A percentile compares a stretch with the other conserved stretches of the same genome.
These are phyloP conservation scores for Drosophila insularis DNA, from an alignment of 1,140 invertebrate genomes.

Conservation along the genomic window DNA sequence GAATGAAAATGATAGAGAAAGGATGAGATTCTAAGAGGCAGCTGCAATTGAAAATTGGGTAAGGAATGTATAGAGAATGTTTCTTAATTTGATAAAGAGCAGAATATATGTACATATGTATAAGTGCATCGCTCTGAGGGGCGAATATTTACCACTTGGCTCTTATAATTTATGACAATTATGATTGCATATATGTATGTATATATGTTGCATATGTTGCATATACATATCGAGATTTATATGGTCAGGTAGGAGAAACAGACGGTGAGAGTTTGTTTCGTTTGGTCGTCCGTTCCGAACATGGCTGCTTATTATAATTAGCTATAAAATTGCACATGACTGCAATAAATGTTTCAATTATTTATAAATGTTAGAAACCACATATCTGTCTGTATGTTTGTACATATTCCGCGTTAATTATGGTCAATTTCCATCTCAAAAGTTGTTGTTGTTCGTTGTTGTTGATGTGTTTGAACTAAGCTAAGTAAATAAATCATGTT, in stretches of 20 bases:
- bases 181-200: conserved; percentile 41
- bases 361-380: conserved; percentile 62
- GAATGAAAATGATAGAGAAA: background rate
- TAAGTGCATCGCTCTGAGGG: background rate
- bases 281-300: conserved; percentile 11
- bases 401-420: conserved; percentile 66
- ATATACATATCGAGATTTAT: background rate
- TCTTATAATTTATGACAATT: conserved; percentile 73
- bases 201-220: background rate
- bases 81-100: conserved; percentile 13
- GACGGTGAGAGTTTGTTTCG: conserved; percentile 21
- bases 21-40: conserved; percentile 35
- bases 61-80: conserved; percentile 36
- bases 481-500: conserved; percentile 63
- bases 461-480: conserved; percentile 17
- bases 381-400: background rate
- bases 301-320: conserved; percentile 73
- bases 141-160: conserved; percentile 43
- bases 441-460: conserved; percentile 35
- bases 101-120: no score
- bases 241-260: conserved; percentile 18
- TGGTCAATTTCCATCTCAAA: conserved; percentile 61
- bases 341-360: conserved; percentile 80
- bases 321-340: conserved; percentile 74
- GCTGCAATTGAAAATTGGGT: conserved; percentile 56